These are phyloP conservation scores for Macquaria ambigua DNA, from an alignment of 2,113 vertebrate species.

Conservation along the genomic window DNA sequence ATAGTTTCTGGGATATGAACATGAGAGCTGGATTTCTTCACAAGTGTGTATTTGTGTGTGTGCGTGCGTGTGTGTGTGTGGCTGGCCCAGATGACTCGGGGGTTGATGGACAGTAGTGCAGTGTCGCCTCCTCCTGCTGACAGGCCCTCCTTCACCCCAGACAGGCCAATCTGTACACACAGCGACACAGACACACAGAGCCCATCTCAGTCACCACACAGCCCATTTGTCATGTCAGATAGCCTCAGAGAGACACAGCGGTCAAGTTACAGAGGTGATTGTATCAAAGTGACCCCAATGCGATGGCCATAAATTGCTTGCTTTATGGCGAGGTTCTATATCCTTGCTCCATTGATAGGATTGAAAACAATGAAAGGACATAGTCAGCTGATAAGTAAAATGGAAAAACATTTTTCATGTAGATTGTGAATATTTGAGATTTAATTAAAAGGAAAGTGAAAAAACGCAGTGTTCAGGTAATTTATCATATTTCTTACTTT, in stretches of 20 bases:
- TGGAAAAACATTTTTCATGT: background rate
- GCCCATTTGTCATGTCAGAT: constrained; percentile 76
- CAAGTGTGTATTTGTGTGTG: background rate
- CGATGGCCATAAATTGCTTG: constrained; percentile 68
- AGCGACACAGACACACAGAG: constrained; percentile 68
- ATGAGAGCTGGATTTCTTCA: background rate
- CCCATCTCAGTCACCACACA: constrained; percentile 66
- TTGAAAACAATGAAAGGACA: constrained; percentile 29
- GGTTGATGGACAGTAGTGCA: constrained; percentile 70
- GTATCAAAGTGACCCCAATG: constrained; percentile 74
- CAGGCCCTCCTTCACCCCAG: constrained; percentile 74
- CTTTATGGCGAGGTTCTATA: constrained; percentile 39
- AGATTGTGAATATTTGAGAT: background rate
- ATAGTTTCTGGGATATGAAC: constrained; percentile 9
- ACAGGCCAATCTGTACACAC: constrained; percentile 80
- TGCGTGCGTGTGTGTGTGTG: constrained; percentile 23
- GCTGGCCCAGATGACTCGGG: constrained; percentile 48
- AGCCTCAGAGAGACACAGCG: constrained; percentile 57
- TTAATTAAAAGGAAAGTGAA: background rate
- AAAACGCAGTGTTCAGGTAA: background rate
- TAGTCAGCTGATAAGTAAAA: background rate
- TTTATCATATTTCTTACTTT: constrained; percentile 46
- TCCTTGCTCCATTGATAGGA: constrained; percentile 38
- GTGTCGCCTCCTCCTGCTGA: constrained; percentile 60
- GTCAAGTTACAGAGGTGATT: constrained; percentile 74